Conservation (phyloP, 2,888 invertebrate species). For the Zelleria hepariella region DNA sequence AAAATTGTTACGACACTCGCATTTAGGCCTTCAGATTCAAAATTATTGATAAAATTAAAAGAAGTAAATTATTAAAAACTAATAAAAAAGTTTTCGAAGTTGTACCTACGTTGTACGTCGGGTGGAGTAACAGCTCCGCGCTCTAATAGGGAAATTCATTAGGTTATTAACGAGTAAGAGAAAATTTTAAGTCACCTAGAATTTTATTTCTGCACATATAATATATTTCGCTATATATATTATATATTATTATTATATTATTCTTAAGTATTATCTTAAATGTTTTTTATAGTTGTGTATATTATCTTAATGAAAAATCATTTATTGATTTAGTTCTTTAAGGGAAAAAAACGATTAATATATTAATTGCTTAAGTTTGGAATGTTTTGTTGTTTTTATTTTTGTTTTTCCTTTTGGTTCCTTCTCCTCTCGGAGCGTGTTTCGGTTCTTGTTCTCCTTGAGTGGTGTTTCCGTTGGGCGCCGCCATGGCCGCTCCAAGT, state of each 20-base stretch:
- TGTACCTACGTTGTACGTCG: conserved; percentile 64
- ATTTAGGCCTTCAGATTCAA: conserved; percentile 78
- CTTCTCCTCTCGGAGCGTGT: conserved; percentile 42
- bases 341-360: conserved; percentile 70
- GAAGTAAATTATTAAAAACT: conserved; percentile 66
- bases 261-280: conserved; percentile 72
- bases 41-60: conserved; percentile 66
- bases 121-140: conserved; percentile 36
- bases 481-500: conserved; percentile 38
- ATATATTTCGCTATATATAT: conserved; percentile 72
- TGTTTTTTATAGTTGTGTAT: conserved; percentile 71
- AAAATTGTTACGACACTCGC: conserved; percentile 76
- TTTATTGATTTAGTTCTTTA: conserved; percentile 70
- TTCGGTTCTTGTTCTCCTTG: conserved; percentile 37
- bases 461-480: conserved; percentile 19
- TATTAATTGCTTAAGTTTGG: conserved; percentile 72
- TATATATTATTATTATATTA: conserved; percentile 57
- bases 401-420: conserved; percentile 42
- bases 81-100: conserved; percentile 47
- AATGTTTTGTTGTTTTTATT: conserved; percentile 64
- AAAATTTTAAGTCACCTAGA: conserved; percentile 72
- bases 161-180: conserved; percentile 66
- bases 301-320: conserved; percentile 66
- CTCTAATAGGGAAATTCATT: conserved; percentile 67
- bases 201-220: conserved; percentile 74